Evolutionary conservation across 2,113 vertebrate species (phyloP).

Genomic region (Anguilla rostrata): DNA sequence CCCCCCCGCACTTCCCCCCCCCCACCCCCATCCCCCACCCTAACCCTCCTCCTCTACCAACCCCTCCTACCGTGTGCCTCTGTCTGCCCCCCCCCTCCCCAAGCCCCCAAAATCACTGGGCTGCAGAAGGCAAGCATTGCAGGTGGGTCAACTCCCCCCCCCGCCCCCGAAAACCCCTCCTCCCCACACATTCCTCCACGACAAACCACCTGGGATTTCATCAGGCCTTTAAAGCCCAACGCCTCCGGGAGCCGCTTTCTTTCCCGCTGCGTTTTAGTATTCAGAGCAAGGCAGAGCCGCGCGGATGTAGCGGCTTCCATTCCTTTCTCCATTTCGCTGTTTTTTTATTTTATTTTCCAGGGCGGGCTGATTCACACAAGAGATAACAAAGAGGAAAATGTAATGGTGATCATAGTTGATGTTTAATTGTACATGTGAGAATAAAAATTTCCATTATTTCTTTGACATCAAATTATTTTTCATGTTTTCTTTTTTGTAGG

Average conservation of each 20-base stretch:
- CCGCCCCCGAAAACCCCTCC: not conserved
- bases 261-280: constrained; percentile 62
- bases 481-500: constrained; percentile 50
- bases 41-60: not conserved
- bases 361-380: constrained; percentile 29
- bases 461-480: constrained; percentile 60
- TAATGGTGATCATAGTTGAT: constrained; percentile 54
- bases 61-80: constrained; percentile 13
- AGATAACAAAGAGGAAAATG: constrained; percentile 7
- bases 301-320: not conserved
- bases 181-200: constrained; percentile 51
- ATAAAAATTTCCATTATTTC: constrained; percentile 56
- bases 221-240: constrained; percentile 72
- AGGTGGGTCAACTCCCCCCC: not conserved
- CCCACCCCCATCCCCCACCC: constrained; percentile 9
- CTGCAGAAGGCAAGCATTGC: not conserved
- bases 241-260: constrained; percentile 66
- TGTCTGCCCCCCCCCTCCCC: constrained; percentile 9
- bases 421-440: constrained; percentile 47
- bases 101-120: constrained; percentile 1
- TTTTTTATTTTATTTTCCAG: too few species aligned
- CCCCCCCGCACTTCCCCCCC: not conserved
- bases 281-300: constrained; percentile 60
- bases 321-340: not conserved
- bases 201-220: constrained; percentile 75